Evolutionary conservation across 2,113 vertebrate species (phyloP), one percentile per base, ranked within the genome.

Genomic region (Microcebus murinus): DNA sequence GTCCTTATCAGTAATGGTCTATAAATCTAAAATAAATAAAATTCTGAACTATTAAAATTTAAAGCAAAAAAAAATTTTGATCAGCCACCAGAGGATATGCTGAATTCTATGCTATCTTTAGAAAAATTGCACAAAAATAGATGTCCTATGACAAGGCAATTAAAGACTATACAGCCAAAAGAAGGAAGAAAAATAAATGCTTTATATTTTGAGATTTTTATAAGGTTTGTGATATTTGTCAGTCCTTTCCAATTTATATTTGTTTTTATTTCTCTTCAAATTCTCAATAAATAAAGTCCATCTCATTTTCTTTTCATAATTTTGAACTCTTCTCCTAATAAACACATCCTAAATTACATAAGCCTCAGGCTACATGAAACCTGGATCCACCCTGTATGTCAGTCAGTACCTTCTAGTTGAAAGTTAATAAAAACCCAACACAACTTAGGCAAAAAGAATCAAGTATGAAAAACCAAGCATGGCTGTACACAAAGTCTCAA

Each of bases 31-130:
- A 57, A 87, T 63, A 63, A 63, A 63, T 29, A 29, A 29, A 23
- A 14, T 31, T 70, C 57, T 55, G 14, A 12, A 61, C 20, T 57
- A 23, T 71, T 27, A 92, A 77, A 67, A 87, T n/a, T 14, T 45
- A 67, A 85, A 57, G 59, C 6, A 77, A 85, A 81, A 81, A 14
- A 18, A 71, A 77, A 76, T 52, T 90, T 87, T 94, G 36, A 42
- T 73, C 31, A 91, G 61, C 14, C 13, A 82, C 34, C 10, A 80
- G 13, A 90, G 2, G 5, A 39, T 71, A 76, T 17, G 3, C 77
- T 82, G 21, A 86, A 70, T 77, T 50, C 2, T 20, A 39, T 7
- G 52, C 7, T 82, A 1, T 50, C 52, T 95, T 91, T 42, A 70
- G 68, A 57, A 93, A 73, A 84, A 23, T 73, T 29, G 23, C 11